Evolutionary conservation across 2,888 invertebrate genomes (phyloP), one percentile per base, ranked within the genome.

Genomic region (Xiphydria camelus): DNA sequence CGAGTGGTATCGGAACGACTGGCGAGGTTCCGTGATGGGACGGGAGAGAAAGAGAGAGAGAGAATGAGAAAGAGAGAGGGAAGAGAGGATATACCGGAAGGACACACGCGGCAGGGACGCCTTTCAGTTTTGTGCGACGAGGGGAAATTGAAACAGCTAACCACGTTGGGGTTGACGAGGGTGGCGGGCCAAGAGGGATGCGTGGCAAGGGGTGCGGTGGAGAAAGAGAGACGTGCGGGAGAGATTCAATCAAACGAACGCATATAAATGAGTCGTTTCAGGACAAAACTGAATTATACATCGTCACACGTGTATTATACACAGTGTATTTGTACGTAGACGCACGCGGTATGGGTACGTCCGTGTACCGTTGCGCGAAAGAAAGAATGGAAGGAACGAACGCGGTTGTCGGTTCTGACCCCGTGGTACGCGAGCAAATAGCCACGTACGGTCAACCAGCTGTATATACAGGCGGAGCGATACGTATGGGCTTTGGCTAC

Each of bases 181-280:
- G 49, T 41, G 46, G 46, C 46, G 42, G 49, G 46, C 41, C 41
- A 57, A 49, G 57, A 50, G 51, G 49, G 41, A 35, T 21, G 32
- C n/a, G 17, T 31, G 32, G 45, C 35, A 45, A 44, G 37, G 37
- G 23, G 39, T 40, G 45, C 29, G 38, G 31, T 35, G 41, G 35
- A 17, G 15, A 22, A 45, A 22, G 23, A 44, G 31, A 44, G 25
- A 31, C 7, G 7, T 9, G 12, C 31, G 43, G 15, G 57, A 53
- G 56, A 68, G 69, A 70, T 70, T 68, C 68, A 69, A 70, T 70
- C 69, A 70, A 70, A 68, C 67, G 68, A 68, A 70, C 70, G 70
- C 70, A 70, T 70, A 70, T 70, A 68, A 70, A 70, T 70, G 70
- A 70, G 70, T 70, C 70, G 69, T 70, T 70, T 70, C 66, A 63